Percentiles rank a stretch among this genome's conserved stretches.
Evolutionary conservation across 2,888 invertebrate genomes (phyloP).

Genomic region (Aspidiotus rigidus): DNA sequence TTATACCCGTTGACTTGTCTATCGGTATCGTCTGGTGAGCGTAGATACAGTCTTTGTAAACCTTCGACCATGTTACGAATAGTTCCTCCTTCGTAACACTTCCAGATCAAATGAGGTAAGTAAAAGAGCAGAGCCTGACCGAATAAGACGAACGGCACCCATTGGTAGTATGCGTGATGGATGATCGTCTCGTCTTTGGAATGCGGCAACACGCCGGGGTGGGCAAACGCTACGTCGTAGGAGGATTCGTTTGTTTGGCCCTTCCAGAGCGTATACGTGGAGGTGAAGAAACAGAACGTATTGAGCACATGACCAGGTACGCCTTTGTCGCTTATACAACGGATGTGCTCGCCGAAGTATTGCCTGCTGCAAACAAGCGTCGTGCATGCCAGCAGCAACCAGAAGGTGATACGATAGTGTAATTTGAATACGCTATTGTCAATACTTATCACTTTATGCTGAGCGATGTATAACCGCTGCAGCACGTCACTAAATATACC

Average conservation of each 20-base stretch:
- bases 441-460: constrained; percentile 74
- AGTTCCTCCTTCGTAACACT: constrained; percentile 72
- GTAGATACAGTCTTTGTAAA: constrained; percentile 43
- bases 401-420: constrained; percentile 82
- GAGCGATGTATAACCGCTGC: constrained; percentile 55
- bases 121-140: constrained; percentile 86
- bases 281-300: constrained; percentile 88
- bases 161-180: constrained; percentile 90
- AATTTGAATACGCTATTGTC: constrained; percentile 82
- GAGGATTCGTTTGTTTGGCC: constrained; percentile 49
- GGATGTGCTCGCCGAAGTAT: constrained; percentile 84
- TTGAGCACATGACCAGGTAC: constrained; percentile 75
- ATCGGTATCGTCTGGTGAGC: constrained; percentile 31
- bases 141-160: constrained; percentile 87
- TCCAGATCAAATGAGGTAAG: constrained; percentile 81
- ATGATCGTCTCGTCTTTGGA: constrained; percentile 67
- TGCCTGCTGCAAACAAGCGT: constrained; percentile 85
- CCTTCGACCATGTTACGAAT: constrained; percentile 76
- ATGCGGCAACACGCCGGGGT: constrained; percentile 72
- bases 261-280: constrained; percentile 87
- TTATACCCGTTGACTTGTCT: background rate
- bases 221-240: constrained; percentile 53
- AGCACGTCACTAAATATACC: constrained; percentile 75
- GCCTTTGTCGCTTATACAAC: constrained; percentile 70
- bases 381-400: constrained; percentile 72